A percentile compares a stretch with the other conserved stretches of the same genome.
phyloP scores from a whole-genome alignment of 1,140 invertebrate genomes.

The Marisa cornuarietis region DNA sequence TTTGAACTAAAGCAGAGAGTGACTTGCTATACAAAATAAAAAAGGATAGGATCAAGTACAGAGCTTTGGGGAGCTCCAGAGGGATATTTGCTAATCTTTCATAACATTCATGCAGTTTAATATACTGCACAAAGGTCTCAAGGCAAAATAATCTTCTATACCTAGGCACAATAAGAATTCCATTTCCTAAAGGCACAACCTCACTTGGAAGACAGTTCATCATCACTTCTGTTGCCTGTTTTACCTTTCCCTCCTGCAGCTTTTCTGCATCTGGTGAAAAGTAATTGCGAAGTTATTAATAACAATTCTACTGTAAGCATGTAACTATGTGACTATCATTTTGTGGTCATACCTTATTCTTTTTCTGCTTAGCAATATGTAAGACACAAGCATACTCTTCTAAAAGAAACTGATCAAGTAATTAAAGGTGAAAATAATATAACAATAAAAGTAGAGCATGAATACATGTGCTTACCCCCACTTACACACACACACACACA shows the following conservation, averaged over 20 bases:
- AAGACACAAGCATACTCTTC: too few species aligned
- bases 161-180: constrained; percentile 32
- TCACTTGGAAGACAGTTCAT: constrained; percentile 28
- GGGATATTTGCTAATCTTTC: background rate
- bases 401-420: too few species aligned
- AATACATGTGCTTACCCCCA: too few species aligned
- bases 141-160: constrained; percentile 8
- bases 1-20: background rate
- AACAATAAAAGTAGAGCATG: too few species aligned
- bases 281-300: background rate
- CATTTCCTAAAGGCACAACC: constrained; percentile 27
- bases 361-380: too few species aligned
- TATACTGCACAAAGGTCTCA: constrained; percentile 13
- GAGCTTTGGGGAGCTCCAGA: background rate
- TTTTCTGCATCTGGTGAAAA: background rate
- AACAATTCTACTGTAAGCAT: too few species aligned
- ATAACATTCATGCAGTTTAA: constrained; percentile 10
- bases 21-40: background rate
- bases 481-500: too few species aligned
- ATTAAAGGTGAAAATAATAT: too few species aligned
- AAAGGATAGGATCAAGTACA: background rate
- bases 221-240: constrained; percentile 6
- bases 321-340: too few species aligned
- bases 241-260: background rate
- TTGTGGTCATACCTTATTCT: too few species aligned